Base-by-base conservation (phyloP, 2,888 invertebrate species). In the Nyleta sp. region DNA sequence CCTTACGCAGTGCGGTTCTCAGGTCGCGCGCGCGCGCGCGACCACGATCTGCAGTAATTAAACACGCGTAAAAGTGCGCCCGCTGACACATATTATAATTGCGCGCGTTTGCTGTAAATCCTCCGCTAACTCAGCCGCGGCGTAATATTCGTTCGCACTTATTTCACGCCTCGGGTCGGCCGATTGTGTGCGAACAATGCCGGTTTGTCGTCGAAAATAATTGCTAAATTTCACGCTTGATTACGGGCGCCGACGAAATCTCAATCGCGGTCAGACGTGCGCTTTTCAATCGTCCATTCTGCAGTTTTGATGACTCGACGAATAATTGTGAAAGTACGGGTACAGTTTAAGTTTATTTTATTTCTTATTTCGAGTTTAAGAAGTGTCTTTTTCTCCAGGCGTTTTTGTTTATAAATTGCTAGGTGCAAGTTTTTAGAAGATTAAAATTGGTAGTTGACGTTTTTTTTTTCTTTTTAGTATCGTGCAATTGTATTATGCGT, bases 1-100 rank as follows among this genome's bases (percentile, higher is more conserved):
- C 40, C 68, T 72, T 67, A 59, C 71, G 42, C 33, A 53, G 48
- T 35, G 52, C 44, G 65, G 22, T 33, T 59, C 33, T n/a, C n/a
- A n/a, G n/a, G n/a, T n/a, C n/a, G n/a, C n/a, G n/a, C n/a, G n/a
- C n/a, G n/a, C n/a, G n/a, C n/a, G n/a, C 24, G 52, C 40, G 48
- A 68, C 67, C 42, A 50, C 67, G 73, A 78, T 78, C 44, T 15
- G 55, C 44, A 42, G 73, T 64, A 68, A 78, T 73, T 78, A 78
- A 78, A 53, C 42, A 35, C 50, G 22, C 67, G 33, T 72, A 72
- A 77, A 67, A 62, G 67, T 67, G 40, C 15, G 7, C 33, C 40
- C 28, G 60, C 31, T 65, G 70, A 71, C 76, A 65, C 28, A 57
- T 77, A 65, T 77, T 77, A 24, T 60, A 53, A 76, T 76, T 64